Conservation (phyloP, 2,113 vertebrate genomes). For the Oxyruncus cristatus region DNA sequence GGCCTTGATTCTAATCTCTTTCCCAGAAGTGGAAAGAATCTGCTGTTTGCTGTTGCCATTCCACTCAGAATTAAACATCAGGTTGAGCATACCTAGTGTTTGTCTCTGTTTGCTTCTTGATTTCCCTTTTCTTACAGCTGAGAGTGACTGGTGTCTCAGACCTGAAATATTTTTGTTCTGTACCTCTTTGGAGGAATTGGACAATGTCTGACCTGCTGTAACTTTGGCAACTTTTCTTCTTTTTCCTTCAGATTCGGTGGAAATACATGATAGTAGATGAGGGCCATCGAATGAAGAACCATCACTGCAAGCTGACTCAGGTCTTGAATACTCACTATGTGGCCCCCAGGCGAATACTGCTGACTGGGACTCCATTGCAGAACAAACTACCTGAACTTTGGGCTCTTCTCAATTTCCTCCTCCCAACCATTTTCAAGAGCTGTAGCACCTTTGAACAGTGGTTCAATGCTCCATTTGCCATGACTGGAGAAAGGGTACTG, state of each 20-base stretch:
- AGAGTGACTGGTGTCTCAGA: not conserved
- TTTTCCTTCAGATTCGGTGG: conserved; percentile 87
- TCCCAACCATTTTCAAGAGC: conserved; percentile 98
- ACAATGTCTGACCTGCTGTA: not conserved
- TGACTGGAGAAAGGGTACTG: conserved; percentile 95
- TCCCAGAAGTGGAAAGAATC: not conserved
- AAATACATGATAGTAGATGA: conserved; percentile 99
- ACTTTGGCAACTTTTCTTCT: not conserved
- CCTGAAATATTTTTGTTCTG: not conserved
- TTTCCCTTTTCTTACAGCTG: not conserved
- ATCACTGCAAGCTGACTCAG: conserved; percentile 97
- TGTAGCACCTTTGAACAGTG: conserved; percentile 98
- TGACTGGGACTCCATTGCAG: conserved; percentile 94
- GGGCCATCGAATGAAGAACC: conserved; percentile 98
- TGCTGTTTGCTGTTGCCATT: not conserved
- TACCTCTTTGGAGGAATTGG: not conserved
- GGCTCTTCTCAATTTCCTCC: conserved; percentile 97
- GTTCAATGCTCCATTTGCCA: conserved; percentile 98
- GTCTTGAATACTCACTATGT: conserved; percentile 98
- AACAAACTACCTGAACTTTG: conserved; percentile 97
- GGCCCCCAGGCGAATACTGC: conserved; percentile 89
- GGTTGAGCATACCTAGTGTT: not conserved
- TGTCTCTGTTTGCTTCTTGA: not conserved
- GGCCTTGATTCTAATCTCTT: not conserved
- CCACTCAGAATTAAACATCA: not conserved